phyloP scores from a whole-genome alignment of 2,888 invertebrate genomes.

The Acanthococcus lagerstroemiae region DNA sequence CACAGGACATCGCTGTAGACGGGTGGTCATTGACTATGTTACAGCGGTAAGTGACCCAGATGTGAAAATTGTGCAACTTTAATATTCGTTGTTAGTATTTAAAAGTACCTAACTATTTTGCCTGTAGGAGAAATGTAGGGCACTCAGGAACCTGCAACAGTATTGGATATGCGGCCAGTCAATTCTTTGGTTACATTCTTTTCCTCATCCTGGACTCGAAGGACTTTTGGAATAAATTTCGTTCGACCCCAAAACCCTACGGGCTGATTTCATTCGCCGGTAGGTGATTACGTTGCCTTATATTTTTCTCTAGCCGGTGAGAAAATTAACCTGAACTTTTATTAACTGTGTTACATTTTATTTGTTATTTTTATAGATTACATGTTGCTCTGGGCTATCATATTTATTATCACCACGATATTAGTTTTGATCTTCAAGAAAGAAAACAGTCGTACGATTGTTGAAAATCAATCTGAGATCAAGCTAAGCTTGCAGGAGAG shows the following conservation, averaged over 20 bases:
- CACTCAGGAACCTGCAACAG: constrained; percentile 98
- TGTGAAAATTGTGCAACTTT: too few species aligned
- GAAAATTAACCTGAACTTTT: too few species aligned
- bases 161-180: constrained; percentile 95
- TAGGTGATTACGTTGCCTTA: too few species aligned
- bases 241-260: background rate
- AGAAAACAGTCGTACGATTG: background rate
- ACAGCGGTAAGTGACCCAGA: constrained; percentile 55
- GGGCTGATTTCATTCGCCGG: background rate
- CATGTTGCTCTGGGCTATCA: background rate
- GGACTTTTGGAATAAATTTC: constrained; percentile 82
- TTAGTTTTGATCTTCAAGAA: background rate
- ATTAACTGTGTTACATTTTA: background rate
- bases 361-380: too few species aligned
- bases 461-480: background rate
- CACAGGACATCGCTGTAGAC: constrained; percentile 98
- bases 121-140: constrained; percentile 81
- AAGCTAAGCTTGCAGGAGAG: background rate
- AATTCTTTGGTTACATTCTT: constrained; percentile 88
- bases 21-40: constrained; percentile 99
- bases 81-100: too few species aligned
- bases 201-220: constrained; percentile 93
- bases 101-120: too few species aligned
- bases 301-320: too few species aligned
- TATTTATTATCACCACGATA: background rate